These are phyloP conservation scores for Drosophila jambulina DNA, from an alignment of 1,140 invertebrate genomes.

Conservation along the genomic window DNA sequence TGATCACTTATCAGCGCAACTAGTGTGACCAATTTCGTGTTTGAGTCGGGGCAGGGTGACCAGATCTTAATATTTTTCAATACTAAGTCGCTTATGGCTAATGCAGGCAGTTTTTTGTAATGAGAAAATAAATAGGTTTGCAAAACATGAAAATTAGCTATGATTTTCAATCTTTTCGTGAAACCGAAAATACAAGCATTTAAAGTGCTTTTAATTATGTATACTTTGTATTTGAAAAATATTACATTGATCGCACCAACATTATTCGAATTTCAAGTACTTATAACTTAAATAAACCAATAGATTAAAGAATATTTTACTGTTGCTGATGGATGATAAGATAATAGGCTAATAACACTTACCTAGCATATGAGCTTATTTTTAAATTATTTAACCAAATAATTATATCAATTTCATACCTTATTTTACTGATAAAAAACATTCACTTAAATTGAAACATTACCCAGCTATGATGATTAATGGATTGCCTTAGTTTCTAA, in stretches of 20 bases:
- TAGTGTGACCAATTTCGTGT: conserved; percentile 4
- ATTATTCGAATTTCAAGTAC: no score
- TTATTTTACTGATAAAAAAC: not conserved
- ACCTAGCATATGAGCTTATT: not conserved
- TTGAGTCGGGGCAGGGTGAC: not conserved
- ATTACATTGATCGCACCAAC: not conserved
- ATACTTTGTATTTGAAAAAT: not conserved
- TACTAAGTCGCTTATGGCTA: not conserved
- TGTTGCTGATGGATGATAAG: not conserved
- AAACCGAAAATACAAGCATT: no score
- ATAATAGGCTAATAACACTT: not conserved
- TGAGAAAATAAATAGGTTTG: accelerated
- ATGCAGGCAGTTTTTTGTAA: no score
- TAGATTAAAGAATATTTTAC: not conserved
- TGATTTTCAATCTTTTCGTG: not conserved
- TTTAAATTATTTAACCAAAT: not conserved
- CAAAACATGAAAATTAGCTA: not conserved
- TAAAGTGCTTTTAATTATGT: no score
- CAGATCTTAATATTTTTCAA: not conserved
- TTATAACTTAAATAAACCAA: not conserved
- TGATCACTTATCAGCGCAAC: conserved; percentile 7
- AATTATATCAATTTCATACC: not conserved
- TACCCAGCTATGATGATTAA: not conserved
- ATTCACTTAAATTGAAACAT: no score
- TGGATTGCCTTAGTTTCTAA: not conserved